A percentile compares a stretch with the other conserved stretches of the same genome.
phyloP scores from a whole-genome alignment of 35 echinoderm and acorn worm species.

The Heliocidaris tuberculata region DNA sequence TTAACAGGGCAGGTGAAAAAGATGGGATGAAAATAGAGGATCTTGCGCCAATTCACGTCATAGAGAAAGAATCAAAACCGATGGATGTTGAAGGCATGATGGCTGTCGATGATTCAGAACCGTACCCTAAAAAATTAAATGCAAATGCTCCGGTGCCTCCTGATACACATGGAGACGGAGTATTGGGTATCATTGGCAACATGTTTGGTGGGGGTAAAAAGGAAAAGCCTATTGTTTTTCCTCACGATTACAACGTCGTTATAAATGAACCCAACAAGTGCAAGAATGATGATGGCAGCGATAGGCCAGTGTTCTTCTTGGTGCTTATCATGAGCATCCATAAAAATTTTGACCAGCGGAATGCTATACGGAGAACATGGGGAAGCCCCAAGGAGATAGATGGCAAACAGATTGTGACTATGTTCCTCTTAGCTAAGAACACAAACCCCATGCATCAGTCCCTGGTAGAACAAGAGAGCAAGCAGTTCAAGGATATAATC shows the following conservation, averaged over 20 bases:
- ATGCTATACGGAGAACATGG: slow-evolving; percentile 88
- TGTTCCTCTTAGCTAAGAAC: slow-evolving; percentile 88
- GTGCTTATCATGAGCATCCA: slow-evolving; percentile 76
- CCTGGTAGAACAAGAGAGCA: slow-evolving; percentile 73
- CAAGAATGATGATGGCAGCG: slow-evolving; percentile 47
- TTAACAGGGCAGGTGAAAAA: neutral
- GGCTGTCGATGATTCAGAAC: too few relatives aligned
- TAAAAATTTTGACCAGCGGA: slow-evolving; percentile 96
- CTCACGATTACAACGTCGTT: slow-evolving; percentile 62
- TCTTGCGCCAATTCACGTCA: neutral
- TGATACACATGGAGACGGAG: neutral
- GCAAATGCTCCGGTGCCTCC: neutral
- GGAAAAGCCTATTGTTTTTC: slow-evolving; percentile 31
- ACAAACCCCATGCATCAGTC: slow-evolving; percentile 60
- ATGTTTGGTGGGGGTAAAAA: neutral
- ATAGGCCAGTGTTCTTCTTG: slow-evolving; percentile 54
- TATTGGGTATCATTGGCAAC: neutral
- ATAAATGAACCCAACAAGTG: slow-evolving; percentile 72
- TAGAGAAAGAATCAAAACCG: neutral
- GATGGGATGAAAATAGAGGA: neutral
- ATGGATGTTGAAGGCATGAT: neutral
- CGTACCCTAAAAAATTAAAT: neutral
- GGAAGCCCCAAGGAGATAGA: slow-evolving; percentile 65
- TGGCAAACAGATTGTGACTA: slow-evolving; percentile 72
- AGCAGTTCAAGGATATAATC: slow-evolving; percentile 81